Evolutionary conservation across 64 coral and sea anemone genomes (phyloP).

Genomic region (Trachythela sp.): DNA sequence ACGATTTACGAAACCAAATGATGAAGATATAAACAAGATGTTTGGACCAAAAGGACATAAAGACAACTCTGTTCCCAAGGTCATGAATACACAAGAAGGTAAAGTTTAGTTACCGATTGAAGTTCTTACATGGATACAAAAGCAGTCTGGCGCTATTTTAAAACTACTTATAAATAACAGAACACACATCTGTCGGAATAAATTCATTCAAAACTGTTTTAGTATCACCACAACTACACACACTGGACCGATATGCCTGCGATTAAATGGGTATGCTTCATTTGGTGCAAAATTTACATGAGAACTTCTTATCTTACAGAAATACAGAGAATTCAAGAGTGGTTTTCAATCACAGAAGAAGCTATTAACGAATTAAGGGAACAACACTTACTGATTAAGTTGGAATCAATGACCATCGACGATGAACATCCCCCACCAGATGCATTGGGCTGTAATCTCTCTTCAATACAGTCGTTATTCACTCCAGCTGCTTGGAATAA

Average conservation of each 20-base stretch:
- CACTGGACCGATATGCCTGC: not conserved
- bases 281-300: not conserved
- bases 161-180: not conserved
- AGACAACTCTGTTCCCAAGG: not conserved
- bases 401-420: not conserved
- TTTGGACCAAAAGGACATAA: not conserved
- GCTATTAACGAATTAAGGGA: not conserved
- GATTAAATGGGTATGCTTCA: too few species aligned
- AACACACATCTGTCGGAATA: not conserved
- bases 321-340: too few species aligned
- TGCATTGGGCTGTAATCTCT: conserved; percentile 18
- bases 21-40: not conserved
- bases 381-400: not conserved
- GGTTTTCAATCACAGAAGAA: not conserved
- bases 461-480: not conserved
- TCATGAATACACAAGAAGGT: not conserved
- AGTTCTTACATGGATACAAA: too few species aligned
- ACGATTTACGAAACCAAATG: conserved; percentile 5
- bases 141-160: not conserved
- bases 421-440: conserved; percentile 28
- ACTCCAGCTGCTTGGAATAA: conserved; percentile 36
- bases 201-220: not conserved
- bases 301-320: not conserved
- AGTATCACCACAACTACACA: not conserved
- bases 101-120: too few species aligned